A percentile compares a stretch with the other conserved stretches of the same genome.
Evolutionary conservation across 1,140 invertebrate genomes (phyloP).

Genomic region (Goniozus legneri): DNA sequence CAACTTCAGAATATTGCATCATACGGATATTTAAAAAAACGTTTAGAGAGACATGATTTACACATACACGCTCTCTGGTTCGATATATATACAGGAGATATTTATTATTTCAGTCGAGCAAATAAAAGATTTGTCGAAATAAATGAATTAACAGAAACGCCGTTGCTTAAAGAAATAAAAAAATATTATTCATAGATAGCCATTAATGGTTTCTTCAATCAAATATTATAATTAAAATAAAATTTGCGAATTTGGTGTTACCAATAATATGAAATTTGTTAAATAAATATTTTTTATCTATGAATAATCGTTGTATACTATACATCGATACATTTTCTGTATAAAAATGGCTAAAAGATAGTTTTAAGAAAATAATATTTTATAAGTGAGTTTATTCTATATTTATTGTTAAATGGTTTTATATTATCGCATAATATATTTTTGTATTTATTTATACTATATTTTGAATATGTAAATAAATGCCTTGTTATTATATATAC

Average conservation of each 20-base stretch:
- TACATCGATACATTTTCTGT: no score
- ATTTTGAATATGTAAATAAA: no score
- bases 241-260: neutral
- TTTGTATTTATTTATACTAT: no score
- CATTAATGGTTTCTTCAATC: neutral
- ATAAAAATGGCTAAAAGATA: no score
- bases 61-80: constrained; percentile 95
- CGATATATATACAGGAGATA: constrained; percentile 94
- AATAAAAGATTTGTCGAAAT: constrained; percentile 81
- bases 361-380: no score
- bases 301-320: no score
- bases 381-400: no score
- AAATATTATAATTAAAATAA: no score
- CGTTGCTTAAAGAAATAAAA: constrained; percentile 71
- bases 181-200: constrained; percentile 70
- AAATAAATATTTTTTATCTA: no score
- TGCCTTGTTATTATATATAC: no score
- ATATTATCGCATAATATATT: no score
- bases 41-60: constrained; percentile 75
- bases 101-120: constrained; percentile 87
- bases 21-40: constrained; percentile 86
- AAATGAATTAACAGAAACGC: constrained; percentile 75
- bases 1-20: constrained; percentile 93
- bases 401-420: no score
- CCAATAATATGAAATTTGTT: neutral